Conservation (phyloP, 2,797 vertebrate species). For the Arnoldichthys spilopterus region DNA sequence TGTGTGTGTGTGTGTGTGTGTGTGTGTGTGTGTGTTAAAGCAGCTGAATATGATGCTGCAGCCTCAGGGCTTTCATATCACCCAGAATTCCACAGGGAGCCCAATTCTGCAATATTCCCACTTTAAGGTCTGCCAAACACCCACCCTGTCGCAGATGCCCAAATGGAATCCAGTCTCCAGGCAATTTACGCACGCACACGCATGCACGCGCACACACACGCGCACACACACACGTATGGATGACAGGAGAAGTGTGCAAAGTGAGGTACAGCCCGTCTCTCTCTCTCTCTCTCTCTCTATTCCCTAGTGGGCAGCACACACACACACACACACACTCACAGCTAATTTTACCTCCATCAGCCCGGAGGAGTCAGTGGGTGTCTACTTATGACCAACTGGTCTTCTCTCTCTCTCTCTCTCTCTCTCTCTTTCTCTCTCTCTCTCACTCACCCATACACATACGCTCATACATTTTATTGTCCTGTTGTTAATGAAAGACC, state of each 20-base stretch:
- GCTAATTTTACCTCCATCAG: conserved; percentile 44
- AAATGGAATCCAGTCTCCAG: conserved; percentile 48
- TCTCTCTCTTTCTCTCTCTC: background rate
- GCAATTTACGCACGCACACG: conserved; percentile 33
- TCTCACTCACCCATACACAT: background rate
- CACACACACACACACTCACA: conserved; percentile 14
- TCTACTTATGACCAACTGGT: conserved; percentile 28
- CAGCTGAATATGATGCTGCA: conserved; percentile 23
- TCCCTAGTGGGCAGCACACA: background rate
- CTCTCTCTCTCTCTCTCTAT: conserved; percentile 16
- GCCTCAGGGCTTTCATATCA: conserved; percentile 44
- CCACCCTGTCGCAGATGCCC: conserved; percentile 21
- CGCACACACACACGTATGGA: conserved; percentile 17
- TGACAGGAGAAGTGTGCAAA: conserved; percentile 33
- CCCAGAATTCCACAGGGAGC: conserved; percentile 31
- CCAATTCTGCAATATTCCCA: conserved; percentile 43
- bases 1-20: conserved; percentile 9
- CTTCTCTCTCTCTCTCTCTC: background rate
- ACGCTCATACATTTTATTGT: background rate
- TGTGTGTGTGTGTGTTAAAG: background rate
- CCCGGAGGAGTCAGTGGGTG: conserved; percentile 12
- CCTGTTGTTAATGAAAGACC: too few relatives aligned
- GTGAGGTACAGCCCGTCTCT: conserved; percentile 32
- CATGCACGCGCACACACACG: conserved; percentile 1
- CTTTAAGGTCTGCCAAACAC: conserved; percentile 38